Base-by-base conservation (phyloP, 1,140 invertebrate species). In the Atta colombica region DNA sequence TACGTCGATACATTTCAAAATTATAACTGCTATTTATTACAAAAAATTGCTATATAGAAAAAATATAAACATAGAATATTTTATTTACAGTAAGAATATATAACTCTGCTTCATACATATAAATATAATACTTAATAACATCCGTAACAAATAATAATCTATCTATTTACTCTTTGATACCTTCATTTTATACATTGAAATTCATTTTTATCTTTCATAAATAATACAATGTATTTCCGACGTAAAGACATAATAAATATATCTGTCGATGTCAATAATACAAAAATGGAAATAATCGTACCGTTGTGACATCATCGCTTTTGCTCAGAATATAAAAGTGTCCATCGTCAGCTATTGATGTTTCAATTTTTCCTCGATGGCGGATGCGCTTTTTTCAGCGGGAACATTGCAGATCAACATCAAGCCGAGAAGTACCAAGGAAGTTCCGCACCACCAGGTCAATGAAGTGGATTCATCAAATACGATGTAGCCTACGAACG, bases 371-470 rank as follows among this genome's bases (percentile, higher is more conserved):
- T 72, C 60, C 69, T 75, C 58, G 53, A 39, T 18, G 51, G 18
- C 35, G 69, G 55, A 60, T 53, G 71, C 61, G 49, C 77, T 55
- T n/a, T 87, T 68, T 87, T 89, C 89, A 18, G 49, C 35, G 51
- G 93, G 90, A 61, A 87, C 68, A 74, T 88, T 85, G 82, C 92
- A 93, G 4, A 96, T 94, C 49, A 96, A 88, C 16, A 96, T 84
- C 18, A 96, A 91, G 25, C 96, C 96, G 1, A 95, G 78, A 2
- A 96, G 91, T 55, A 96, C 96, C 45, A 96, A 91, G 14, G 93
- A 91, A 49, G 96, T 96, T 3, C 96, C 96, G 18, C 91, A 92
- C 96, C 96, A 96, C 96, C 96, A 96, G 55, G 82, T 87, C 25
- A 96, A 58, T 6, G 96, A 95, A 0, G 95, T 95, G 0, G 91